Evolutionary conservation across 1,140 invertebrate species (phyloP), one percentile per base, ranked within the genome.

Genomic region (Halesus radiatus): DNA sequence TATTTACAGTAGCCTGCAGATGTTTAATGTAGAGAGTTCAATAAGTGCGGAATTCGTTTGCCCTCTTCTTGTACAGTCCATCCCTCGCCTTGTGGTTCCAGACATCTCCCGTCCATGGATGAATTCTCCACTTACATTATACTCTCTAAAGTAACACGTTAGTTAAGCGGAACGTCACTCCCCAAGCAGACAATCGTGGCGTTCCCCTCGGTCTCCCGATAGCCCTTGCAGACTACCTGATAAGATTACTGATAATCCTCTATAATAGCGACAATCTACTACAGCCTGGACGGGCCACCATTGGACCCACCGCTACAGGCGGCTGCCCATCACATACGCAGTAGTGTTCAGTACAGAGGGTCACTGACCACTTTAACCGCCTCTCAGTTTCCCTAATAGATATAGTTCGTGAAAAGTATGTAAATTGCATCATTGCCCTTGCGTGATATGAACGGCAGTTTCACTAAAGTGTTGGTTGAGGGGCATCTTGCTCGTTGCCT

Each of bases 1-100:
- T 45, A 82, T 56, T 79, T 68, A 75, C 79, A 80, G 78, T 82
- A 82, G 56, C 60, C 74, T 29, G 74, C 81, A 79, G 81, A 79
- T 76, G 64, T 54, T 73, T 82, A 78, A 79, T 68, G 73, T 82
- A 78, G 74, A 18, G 62, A 6, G 26, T 78, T 78, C 15, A 78
- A 78, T 76, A 78, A 20, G 45, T 68, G 76, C 76, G 66, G 76
- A 62, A 50, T 78, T 68, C 60, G 22, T 56, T 64, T 37, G 60
- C 76, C 76, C 56, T 29, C 22, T 29, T 20, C 32, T 54, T 45
- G 18, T 37, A 22, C 32, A 66, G 62, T 66, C 64, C 64, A 70
- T 78, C 56, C 58, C 20, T 50, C 45, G 64, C 23, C 23, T 68
- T 58, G 64, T 52, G 32, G 53, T 56, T 70, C 18, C 52, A 66